Conservation (phyloP, 2,888 invertebrate genomes). For the Amphipyra tragopoginis region DNA sequence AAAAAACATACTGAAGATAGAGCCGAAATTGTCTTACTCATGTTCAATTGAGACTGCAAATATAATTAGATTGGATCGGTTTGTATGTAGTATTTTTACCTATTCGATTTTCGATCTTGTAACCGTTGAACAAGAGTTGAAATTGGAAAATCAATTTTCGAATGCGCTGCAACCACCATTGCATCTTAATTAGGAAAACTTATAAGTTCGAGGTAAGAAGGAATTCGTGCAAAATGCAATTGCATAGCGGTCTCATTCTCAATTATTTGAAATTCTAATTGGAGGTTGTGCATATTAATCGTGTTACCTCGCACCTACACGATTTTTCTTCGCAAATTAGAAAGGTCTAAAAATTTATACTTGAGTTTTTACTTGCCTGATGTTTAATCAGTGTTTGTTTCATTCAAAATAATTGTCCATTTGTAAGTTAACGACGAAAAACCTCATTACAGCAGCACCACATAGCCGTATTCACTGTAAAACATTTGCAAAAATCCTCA, state of each 20-base stretch:
- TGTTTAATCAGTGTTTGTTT: not conserved
- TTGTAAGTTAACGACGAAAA: not conserved
- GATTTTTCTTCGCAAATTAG: not conserved
- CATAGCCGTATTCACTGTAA: constrained; percentile 15
- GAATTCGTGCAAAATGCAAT: constrained; percentile 38
- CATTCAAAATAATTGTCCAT: not conserved
- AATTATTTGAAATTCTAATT: constrained; percentile 31
- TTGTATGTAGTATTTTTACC: not conserved
- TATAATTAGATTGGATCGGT: constrained; percentile 37
- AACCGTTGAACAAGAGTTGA: constrained; percentile 12
- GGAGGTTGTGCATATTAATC: constrained; percentile 6
- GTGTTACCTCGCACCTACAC: not conserved
- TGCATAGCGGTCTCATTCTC: constrained; percentile 11
- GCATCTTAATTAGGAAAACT: constrained; percentile 47
- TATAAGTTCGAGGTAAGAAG: constrained; percentile 29
- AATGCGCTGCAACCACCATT: constrained; percentile 16
- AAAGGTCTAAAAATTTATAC: too few relatives aligned
- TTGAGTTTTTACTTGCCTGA: too few relatives aligned
- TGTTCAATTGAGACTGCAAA: constrained; percentile 41
- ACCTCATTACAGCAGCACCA: constrained; percentile 7
- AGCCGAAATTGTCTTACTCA: constrained; percentile 39
- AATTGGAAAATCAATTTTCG: constrained; percentile 13
- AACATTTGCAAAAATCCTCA: constrained; percentile 22
- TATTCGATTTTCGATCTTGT: constrained; percentile 13
- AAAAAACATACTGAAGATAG: constrained; percentile 31